Evolutionary conservation across 2,888 invertebrate genomes (phyloP), one percentile per base, ranked within the genome.

Genomic region (Drosophila lacicola): DNA sequence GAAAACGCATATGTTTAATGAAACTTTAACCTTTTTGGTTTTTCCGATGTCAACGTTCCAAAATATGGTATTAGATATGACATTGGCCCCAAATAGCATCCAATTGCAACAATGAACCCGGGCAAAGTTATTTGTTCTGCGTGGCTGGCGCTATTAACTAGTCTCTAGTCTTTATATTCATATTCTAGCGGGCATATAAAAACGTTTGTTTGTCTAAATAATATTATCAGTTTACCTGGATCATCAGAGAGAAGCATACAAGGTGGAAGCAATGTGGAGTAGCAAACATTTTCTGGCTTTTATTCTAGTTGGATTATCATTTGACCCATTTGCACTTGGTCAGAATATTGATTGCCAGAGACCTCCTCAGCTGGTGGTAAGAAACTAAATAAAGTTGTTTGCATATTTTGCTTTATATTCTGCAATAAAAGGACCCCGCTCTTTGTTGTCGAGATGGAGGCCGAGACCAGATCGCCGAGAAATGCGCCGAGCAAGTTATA

Each of bases 321-420:
- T 58, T 36, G 51, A 11, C 34, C 46, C 45, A 34, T 19, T 25
- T n/a, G 68, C 44, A 29, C 41, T 33, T 11, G 63, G 51, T 1
- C 80, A 79, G 34, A 67, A 78, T 9, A 89, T 91, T 46, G 90
- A 92, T 58, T 92, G 92, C 25, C 89, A 83, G 57, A 74, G 81
- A 46, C 92, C 92, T 2, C 92, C 92, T 2, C 90, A 88, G 45
- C 77, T 92, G 63, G 90, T 92, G 69, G 92, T 91, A 85, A 88
- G 91, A 82, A 56, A 53, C 13, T 13, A 42, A 13, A 0, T 0
- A 5, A 8, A 19, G 11, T 2, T 17, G 8, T 2, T 11, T 5
- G 9, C 3, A 29, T 8, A 13, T 3, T 8, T 10, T 5, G 25
- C 9, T 14, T 19, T 25, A 8, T 0, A 8, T 9, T 45, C 6